Conservation (phyloP, 2,888 invertebrate genomes). For the Elysia crispata region DNA sequence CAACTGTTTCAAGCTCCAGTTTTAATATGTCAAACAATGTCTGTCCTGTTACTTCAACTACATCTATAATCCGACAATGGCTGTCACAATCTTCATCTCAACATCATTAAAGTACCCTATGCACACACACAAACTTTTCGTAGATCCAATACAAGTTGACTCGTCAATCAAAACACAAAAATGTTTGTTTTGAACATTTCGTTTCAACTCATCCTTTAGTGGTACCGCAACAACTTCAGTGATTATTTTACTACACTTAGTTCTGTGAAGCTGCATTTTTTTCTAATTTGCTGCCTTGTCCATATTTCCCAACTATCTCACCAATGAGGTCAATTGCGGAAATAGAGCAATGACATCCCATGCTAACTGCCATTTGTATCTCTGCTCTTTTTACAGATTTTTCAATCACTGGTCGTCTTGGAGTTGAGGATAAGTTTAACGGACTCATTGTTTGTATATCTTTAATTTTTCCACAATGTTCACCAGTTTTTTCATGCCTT, state of each 20-base stretch:
- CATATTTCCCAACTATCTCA: not conserved
- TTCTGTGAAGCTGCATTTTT: conserved; percentile 2
- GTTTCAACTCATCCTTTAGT: conserved; percentile 17
- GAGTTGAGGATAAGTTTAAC: too few relatives aligned
- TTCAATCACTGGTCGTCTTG: too few relatives aligned
- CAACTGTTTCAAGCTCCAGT: conserved; percentile 13
- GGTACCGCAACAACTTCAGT: not conserved
- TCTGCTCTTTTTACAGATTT: conserved; percentile 9
- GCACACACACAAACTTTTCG: not conserved
- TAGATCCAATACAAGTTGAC: not conserved
- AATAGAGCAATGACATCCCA: not conserved
- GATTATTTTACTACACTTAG: not conserved
- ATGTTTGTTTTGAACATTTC: not conserved
- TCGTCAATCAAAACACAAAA: conserved; percentile 5
- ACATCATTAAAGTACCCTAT: not conserved
- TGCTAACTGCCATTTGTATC: not conserved
- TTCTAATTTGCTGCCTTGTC: not conserved
- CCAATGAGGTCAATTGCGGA: not conserved
- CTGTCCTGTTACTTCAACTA: conserved; percentile 6
- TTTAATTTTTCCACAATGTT: too few relatives aligned
- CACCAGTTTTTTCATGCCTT: too few relatives aligned
- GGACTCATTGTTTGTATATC: too few relatives aligned
- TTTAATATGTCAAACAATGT: conserved; percentile 1
- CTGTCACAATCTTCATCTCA: not conserved
- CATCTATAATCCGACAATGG: conserved; percentile 13